Conservation (phyloP, 53 echinoderm and acorn worm genomes). For the Patiria pectinifera region DNA sequence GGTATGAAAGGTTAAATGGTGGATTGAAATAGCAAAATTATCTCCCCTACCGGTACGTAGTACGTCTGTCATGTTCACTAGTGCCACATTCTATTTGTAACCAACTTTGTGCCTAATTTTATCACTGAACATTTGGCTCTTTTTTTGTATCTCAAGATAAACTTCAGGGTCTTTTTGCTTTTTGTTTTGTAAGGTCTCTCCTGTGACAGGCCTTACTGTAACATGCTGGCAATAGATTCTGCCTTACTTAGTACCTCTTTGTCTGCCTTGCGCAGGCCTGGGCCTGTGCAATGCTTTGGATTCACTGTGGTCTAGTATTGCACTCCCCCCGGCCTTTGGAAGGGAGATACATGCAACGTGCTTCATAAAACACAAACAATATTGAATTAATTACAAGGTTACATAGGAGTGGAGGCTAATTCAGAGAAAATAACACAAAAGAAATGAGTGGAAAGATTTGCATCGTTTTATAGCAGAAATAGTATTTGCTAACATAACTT, state of each 20-base stretch:
- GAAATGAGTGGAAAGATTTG: too few relatives aligned
- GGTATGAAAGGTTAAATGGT: too few relatives aligned
- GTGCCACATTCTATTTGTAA: too few relatives aligned
- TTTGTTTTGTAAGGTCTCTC: conserved; percentile 44
- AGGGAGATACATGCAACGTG: conserved; percentile 57
- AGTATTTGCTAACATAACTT: too few relatives aligned
- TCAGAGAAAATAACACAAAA: too few relatives aligned
- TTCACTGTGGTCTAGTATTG: conserved; percentile 80
- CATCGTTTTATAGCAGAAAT: too few relatives aligned
- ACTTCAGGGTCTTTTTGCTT: conserved; percentile 38
- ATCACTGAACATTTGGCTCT: not conserved
- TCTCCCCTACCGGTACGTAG: too few relatives aligned
- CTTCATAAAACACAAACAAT: not conserved
- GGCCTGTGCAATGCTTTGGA: conserved; percentile 85
- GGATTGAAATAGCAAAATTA: too few relatives aligned
- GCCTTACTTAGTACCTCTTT: not conserved
- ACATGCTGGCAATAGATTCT: conserved; percentile 42
- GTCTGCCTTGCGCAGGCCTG: conserved; percentile 77
- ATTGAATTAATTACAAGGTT: too few relatives aligned
- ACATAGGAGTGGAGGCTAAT: too few relatives aligned
- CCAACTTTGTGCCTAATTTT: too few relatives aligned
- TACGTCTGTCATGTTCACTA: too few relatives aligned
- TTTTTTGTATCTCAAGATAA: not conserved
- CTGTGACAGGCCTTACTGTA: not conserved
- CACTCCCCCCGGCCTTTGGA: conserved; percentile 99